Evolutionary conservation across 1,140 invertebrate genomes (phyloP).

Genomic region (Dreissena polymorpha): DNA sequence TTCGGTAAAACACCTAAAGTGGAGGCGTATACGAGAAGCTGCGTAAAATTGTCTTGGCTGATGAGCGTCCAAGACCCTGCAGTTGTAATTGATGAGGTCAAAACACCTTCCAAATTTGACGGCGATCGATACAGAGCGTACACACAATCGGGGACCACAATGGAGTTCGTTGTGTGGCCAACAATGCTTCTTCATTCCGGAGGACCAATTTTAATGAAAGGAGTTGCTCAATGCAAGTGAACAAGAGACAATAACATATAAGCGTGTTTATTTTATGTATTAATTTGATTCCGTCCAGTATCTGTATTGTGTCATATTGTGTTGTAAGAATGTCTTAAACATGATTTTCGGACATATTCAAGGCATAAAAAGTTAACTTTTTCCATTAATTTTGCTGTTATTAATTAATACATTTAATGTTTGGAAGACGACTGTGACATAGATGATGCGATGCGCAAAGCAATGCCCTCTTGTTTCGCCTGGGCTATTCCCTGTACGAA

Average conservation of each 20-base stretch:
- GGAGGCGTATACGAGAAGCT: no score
- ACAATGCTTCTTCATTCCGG: no score
- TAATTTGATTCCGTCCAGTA: neutral
- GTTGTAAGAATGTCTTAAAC: neutral
- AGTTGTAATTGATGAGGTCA: no score
- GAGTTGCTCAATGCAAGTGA: no score
- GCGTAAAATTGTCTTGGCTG: no score
- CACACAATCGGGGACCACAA: no score
- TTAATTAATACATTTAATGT: neutral
- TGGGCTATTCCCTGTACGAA: constrained; percentile 33
- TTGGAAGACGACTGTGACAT: neutral
- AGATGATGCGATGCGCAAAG: constrained; percentile 34
- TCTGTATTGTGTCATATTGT: neutral
- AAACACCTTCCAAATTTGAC: no score
- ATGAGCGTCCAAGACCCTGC: no score
- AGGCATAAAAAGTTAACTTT: neutral
- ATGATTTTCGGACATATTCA: neutral
- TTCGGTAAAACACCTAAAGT: no score
- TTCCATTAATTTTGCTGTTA: neutral
- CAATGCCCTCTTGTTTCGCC: constrained; percentile 42
- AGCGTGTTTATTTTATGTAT: neutral
- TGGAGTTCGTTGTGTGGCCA: no score
- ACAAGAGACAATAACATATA: neutral
- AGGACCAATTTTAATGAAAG: no score
- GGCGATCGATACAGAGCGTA: no score